phyloP scores from a whole-genome alignment of 2,888 invertebrate genomes.

The Automeris io region DNA sequence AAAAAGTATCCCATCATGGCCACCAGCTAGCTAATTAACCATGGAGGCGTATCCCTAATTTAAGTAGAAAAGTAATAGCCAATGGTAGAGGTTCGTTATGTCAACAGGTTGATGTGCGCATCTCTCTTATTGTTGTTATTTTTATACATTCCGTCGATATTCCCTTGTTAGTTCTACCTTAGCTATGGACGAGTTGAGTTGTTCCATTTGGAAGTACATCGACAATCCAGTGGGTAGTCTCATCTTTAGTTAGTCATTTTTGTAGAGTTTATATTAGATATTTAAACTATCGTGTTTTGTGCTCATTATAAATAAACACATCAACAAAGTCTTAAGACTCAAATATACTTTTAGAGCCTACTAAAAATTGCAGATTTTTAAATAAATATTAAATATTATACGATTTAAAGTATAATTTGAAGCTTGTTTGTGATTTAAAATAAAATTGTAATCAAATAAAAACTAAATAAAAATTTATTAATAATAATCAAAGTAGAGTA shows the following conservation, averaged over 20 bases:
- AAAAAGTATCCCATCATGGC: neutral
- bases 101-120: neutral
- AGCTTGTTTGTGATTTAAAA: too few relatives aligned
- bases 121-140: neutral
- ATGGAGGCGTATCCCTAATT: constrained; percentile 4
- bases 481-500: too few relatives aligned
- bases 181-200: neutral
- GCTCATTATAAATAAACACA: too few relatives aligned
- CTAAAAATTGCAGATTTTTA: too few relatives aligned
- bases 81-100: neutral
- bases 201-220: neutral
- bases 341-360: too few relatives aligned
- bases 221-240: constrained; percentile 5
- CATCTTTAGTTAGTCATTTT: constrained; percentile 7
- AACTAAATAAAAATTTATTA: too few relatives aligned
- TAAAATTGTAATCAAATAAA: too few relatives aligned
- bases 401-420: too few relatives aligned
- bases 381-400: too few relatives aligned
- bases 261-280: neutral
- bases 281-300: neutral
- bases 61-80: constrained; percentile 6
- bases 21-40: neutral
- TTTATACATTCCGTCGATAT: neutral
- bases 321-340: too few relatives aligned
- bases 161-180: neutral